Base-by-base conservation (phyloP, 2,888 invertebrate genomes). In the Priocnemis perturbator region DNA sequence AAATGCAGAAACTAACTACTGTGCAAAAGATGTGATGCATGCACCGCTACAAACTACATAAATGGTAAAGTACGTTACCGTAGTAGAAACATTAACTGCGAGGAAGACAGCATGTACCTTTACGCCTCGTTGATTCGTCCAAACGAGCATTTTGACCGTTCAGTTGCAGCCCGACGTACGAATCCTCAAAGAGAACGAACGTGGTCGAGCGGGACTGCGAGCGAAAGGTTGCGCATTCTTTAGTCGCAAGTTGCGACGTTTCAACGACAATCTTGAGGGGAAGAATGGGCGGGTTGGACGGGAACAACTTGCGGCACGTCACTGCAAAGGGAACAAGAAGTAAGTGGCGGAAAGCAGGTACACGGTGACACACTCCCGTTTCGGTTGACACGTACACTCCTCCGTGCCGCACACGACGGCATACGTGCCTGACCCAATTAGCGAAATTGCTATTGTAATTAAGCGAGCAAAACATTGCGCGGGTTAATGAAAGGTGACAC, bases 391-490 rank as follows among this genome's bases (percentile, higher is more conserved):
- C 44, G 30, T 55, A 45, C 3, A 11, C 9, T 30, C 19, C 17
- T 23, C 11, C 15, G 21, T 45, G 45, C 19, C 30, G 58, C 26
- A 52, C 48, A 55, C 47, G 57, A 17, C 47, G 37, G 45, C 59
- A 50, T 69, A 66, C 58, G 63, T 64, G 61, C 14, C 65, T 77
- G 81, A 78, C 77, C 77, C 73, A 81, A 78, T 81, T 81, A 82
- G 73, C 64, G 67, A 72, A 77, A 79, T 75, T 76, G 70, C 78
- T 77, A 77, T 80, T 78, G 74, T 83, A 83, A 83, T 82, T 78
- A 79, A 82, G 73, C 74, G 74, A 67, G 74, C 68, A 72, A 81
- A 83, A 80, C 79, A 77, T 77, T 81, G 67, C 69, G 69, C 57
- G 60, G 70, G 72, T 79, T 82, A 80, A 82, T 81, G 76, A 79